phyloP scores from a whole-genome alignment of 1,140 invertebrate species.

The Aleiodes sp. region DNA sequence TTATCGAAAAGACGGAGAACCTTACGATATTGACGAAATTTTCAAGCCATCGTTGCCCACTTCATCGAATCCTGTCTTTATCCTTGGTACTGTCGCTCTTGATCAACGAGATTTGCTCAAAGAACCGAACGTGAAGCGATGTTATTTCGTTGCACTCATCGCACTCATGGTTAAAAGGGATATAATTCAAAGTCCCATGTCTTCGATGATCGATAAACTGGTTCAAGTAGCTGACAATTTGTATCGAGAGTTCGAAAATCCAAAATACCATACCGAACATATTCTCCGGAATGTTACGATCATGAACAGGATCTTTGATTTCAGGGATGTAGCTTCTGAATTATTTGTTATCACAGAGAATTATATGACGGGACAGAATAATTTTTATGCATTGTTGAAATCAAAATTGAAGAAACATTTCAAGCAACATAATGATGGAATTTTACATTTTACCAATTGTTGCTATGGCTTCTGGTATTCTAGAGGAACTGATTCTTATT shows the following conservation, averaged over 20 bases:
- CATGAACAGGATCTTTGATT: constrained; percentile 58
- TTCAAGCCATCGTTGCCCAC: constrained; percentile 43
- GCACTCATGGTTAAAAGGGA: constrained; percentile 56
- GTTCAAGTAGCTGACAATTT: constrained; percentile 51
- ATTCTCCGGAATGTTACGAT: constrained; percentile 54
- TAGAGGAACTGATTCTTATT: constrained; percentile 49
- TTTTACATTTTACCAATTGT: constrained; percentile 61
- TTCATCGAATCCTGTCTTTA: constrained; percentile 45
- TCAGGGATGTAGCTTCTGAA: constrained; percentile 49
- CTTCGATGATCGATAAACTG: constrained; percentile 56
- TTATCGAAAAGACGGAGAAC: constrained; percentile 37
- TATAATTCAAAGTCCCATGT: constrained; percentile 51
- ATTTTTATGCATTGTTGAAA: constrained; percentile 36
- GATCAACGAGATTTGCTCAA: constrained; percentile 43
- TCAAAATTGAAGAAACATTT: constrained; percentile 51
- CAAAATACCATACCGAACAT: constrained; percentile 51
- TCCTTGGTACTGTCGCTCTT: constrained; percentile 48
- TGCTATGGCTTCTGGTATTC: constrained; percentile 65
- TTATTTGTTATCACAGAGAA: constrained; percentile 42
- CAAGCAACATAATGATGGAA: constrained; percentile 46
- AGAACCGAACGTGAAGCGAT: constrained; percentile 56
- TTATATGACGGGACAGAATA: constrained; percentile 30
- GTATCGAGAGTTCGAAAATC: constrained; percentile 48
- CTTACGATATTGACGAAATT: constrained; percentile 44
- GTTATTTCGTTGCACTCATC: constrained; percentile 58